Evolutionary conservation across 2,888 invertebrate genomes (phyloP), one percentile per base, ranked within the genome.

Genomic region (Drepana falcataria): DNA sequence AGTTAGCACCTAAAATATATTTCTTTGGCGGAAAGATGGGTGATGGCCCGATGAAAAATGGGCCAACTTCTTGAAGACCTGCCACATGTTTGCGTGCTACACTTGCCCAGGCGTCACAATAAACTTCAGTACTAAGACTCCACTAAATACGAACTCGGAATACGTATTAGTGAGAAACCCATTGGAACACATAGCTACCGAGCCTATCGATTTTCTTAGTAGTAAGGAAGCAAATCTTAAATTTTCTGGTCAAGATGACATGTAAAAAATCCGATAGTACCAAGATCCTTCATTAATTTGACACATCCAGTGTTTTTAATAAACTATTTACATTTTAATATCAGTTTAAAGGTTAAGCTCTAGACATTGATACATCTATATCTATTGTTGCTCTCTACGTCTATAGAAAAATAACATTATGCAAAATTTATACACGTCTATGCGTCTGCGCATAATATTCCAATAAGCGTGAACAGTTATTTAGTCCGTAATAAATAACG

Each of bases 251-350:
- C 65, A 71, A 69, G 66, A 72, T 77, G 77, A 75, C 77, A 77
- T 66, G 75, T 66, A 73, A 69, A 72, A 21, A 66, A 75, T 65
- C 69, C 75, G 66, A 60, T 58, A 72, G 66, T 75, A 64, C 69
- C 75, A 65, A 60, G 59, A 58, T 52, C 59, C 55, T 59, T 71
- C 65, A 76, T 72, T 77, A 74, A 76, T 76, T 75, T 67, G 69
- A 64, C 63, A 71, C 68, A 69, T 69, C 68, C 60, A 48, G 51
- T 55, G 54, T 66, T 70, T 71, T 68, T 63, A 59, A 21, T 7
- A 44, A 9, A 40, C 61, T 59, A 62, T 61, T 69, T 62, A 54
- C 61, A 63, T 68, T 62, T 65, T 54, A 64, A 63, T 69, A 65
- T 60, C 53, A 55, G 60, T 64, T 63, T 54, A 53, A 53, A 53